phyloP scores from a whole-genome alignment of 2,797 vertebrate species.

The Pseudochirops cupreus region DNA sequence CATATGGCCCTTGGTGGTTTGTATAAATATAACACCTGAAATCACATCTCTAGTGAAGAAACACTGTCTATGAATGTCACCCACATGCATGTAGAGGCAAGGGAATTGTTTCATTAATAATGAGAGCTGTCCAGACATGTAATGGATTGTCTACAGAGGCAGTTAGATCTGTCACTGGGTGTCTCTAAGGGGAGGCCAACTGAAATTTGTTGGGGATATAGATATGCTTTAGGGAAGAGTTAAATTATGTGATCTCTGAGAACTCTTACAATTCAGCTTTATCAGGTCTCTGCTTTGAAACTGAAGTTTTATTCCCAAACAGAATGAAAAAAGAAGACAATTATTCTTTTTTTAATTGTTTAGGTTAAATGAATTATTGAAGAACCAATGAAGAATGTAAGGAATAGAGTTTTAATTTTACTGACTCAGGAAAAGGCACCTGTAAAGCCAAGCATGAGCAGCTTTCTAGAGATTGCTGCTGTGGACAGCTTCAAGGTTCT shows the following conservation, averaged over 20 bases:
- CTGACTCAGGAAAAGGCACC: background rate
- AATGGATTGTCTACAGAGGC: background rate
- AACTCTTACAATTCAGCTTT: background rate
- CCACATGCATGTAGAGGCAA: too few species aligned
- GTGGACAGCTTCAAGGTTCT: too few species aligned
- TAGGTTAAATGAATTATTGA: conserved; percentile 35
- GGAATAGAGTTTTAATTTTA: background rate
- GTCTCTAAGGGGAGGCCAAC: background rate
- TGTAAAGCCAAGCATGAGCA: too few species aligned
- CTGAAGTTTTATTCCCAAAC: conserved; percentile 8
- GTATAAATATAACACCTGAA: too few species aligned
- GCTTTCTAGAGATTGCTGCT: too few species aligned
- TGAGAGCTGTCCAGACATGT: background rate
- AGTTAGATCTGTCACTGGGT: background rate
- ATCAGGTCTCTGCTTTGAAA: background rate
- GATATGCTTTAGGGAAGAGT: background rate
- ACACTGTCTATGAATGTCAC: too few species aligned
- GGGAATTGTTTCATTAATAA: too few species aligned
- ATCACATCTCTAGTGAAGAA: too few species aligned
- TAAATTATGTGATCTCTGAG: background rate
- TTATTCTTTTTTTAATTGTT: background rate
- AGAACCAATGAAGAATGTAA: conserved; percentile 48
- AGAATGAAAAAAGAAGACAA: conserved; percentile 44
- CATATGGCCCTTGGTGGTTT: too few species aligned
- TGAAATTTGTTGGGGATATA: background rate